Conservation (phyloP, 2,888 invertebrate species). For the Diaperis boleti region DNA sequence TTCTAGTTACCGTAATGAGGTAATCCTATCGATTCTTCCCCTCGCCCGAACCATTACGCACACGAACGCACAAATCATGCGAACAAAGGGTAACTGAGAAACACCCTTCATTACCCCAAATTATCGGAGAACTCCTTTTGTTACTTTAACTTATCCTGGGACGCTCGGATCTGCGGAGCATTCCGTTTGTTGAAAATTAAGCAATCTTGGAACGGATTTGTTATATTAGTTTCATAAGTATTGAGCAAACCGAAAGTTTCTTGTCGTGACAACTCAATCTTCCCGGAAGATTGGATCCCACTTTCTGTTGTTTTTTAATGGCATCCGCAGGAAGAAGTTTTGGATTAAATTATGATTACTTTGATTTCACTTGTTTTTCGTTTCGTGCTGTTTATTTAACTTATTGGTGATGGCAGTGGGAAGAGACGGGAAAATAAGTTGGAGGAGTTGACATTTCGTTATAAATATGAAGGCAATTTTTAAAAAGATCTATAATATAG, state of each 20-base stretch:
- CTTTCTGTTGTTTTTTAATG: conserved; percentile 6
- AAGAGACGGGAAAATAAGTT: no score
- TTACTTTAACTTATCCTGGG: not conserved
- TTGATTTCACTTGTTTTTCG: not conserved
- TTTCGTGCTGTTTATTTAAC: not conserved
- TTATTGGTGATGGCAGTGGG: no score
- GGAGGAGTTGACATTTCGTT: no score
- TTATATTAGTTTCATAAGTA: conserved; percentile 1
- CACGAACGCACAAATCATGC: conserved; percentile 12
- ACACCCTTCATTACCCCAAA: conserved; percentile 6
- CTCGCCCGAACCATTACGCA: conserved; percentile 10
- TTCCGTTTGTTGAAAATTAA: conserved; percentile 3
- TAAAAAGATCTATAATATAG: no score
- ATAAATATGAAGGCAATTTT: no score
- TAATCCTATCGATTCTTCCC: conserved; percentile 5
- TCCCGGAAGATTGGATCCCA: not conserved
- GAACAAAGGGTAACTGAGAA: conserved; percentile 21
- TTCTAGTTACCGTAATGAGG: not conserved
- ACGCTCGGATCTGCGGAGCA: not conserved
- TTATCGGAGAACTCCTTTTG: not conserved
- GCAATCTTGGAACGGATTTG: not conserved
- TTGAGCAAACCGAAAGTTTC: not conserved
- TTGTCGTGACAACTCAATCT: conserved; percentile 8
- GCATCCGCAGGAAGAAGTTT: not conserved
- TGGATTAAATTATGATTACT: conserved; percentile 7